phyloP scores from a whole-genome alignment of 2,113 vertebrate species.

The Jacana jacana region DNA sequence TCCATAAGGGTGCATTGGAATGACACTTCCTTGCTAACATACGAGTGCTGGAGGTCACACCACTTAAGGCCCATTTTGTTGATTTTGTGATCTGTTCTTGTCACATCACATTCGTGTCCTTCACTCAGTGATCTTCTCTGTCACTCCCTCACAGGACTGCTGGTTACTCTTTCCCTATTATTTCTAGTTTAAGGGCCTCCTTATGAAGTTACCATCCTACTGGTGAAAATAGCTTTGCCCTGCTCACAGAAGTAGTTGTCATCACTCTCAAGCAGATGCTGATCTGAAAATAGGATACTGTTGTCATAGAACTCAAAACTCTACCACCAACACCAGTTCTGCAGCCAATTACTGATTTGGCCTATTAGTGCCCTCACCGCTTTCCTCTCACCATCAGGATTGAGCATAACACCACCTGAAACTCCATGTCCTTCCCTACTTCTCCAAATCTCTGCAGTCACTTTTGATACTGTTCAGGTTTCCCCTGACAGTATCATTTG shows the following conservation, averaged over 20 bases:
- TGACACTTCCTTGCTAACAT: background rate
- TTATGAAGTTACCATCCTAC: background rate
- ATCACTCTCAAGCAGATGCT: background rate
- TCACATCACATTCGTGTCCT: background rate
- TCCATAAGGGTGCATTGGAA: background rate
- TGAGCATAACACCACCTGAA: background rate
- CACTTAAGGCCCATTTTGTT: background rate
- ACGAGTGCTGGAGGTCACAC: background rate
- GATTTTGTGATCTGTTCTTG: background rate
- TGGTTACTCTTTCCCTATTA: background rate
- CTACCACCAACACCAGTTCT: background rate
- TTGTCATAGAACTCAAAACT: background rate
- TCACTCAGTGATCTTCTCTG: fast-evolving
- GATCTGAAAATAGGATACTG: background rate
- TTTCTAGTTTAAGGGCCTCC: background rate
- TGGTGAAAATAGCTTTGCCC: background rate
- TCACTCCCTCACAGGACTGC: background rate
- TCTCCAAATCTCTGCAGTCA: background rate
- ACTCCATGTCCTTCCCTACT: background rate
- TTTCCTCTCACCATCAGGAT: background rate
- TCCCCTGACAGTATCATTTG: background rate
- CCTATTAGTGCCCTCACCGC: background rate
- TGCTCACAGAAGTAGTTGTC: background rate
- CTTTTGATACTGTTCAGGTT: background rate
- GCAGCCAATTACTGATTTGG: background rate